phyloP scores from a whole-genome alignment of 2,113 vertebrate species.

The Eurystomus gularis region DNA sequence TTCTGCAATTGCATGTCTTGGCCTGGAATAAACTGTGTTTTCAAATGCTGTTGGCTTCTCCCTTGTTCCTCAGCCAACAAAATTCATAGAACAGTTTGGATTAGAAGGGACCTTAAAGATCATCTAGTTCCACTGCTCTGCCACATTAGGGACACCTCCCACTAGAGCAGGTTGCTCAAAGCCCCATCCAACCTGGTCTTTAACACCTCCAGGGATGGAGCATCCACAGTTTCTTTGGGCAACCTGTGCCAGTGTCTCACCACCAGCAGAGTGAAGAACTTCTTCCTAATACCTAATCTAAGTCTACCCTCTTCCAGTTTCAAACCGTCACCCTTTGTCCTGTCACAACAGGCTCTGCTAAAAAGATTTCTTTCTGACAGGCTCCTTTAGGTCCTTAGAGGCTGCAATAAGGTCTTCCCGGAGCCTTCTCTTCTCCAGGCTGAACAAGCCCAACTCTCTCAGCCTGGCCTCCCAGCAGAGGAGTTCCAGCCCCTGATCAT shows the following conservation, averaged over 20 bases:
- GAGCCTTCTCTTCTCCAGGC: background rate
- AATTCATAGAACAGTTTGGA: background rate
- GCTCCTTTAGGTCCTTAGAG: no score
- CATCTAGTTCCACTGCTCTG: background rate
- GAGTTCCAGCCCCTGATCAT: background rate
- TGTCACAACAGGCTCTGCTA: background rate
- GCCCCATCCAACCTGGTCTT: background rate
- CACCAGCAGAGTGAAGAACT: background rate
- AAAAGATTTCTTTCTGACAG: background rate
- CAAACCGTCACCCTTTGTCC: background rate
- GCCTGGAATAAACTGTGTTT: background rate
- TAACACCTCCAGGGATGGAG: background rate
- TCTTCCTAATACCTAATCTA: no score
- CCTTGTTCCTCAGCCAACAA: background rate
- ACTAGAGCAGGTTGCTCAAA: background rate
- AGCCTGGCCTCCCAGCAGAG: background rate
- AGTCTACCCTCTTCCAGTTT: background rate
- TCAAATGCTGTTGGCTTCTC: background rate
- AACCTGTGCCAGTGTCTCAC: background rate
- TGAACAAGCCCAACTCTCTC: background rate
- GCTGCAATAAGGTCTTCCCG: background rate
- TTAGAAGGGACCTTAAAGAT: background rate
- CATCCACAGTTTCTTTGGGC: background rate
- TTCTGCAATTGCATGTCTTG: background rate
- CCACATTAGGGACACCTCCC: background rate